A percentile compares a stretch with the other conserved stretches of the same genome.
Evolutionary conservation across 2,113 vertebrate species (phyloP).

Genomic region (Telmatochromis sp.): DNA sequence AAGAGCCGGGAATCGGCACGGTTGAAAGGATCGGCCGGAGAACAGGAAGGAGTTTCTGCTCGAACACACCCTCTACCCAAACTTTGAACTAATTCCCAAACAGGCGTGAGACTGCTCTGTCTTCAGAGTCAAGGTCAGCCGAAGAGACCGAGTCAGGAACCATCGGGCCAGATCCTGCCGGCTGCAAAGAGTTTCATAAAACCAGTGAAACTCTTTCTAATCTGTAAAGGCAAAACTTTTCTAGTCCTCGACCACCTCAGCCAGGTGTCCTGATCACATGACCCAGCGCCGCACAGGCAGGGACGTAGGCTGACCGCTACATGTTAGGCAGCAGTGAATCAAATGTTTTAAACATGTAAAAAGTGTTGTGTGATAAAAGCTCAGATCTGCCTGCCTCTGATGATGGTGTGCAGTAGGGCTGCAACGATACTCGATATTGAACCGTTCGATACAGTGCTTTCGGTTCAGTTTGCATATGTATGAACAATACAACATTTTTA

Average conservation of each 20-base stretch:
- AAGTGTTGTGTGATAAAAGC: neutral
- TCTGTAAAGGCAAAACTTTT: neutral
- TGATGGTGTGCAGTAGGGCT: neutral
- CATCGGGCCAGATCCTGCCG: neutral
- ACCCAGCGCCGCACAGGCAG: neutral
- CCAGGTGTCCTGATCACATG: neutral
- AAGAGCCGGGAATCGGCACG: neutral
- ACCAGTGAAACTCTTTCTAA: neutral
- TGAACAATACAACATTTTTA: accelerated
- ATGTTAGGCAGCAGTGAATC: neutral
- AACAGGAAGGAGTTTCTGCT: conserved; percentile 41
- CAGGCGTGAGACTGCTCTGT: neutral
- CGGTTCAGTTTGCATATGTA: accelerated
- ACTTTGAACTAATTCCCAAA: conserved; percentile 18
- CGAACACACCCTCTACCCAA: conserved; percentile 13
- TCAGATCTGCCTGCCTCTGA: neutral
- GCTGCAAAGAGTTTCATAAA: neutral
- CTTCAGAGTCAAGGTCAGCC: neutral
- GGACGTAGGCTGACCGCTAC: neutral
- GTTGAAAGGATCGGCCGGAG: conserved; percentile 13
- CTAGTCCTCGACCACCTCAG: neutral
- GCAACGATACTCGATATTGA: neutral
- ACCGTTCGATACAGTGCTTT: neutral
- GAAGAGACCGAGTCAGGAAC: neutral
- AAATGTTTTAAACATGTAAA: neutral